Evolutionary conservation across 1,140 invertebrate species (phyloP), one percentile per base, ranked within the genome.

Genomic region (Drosophila athabasca): DNA sequence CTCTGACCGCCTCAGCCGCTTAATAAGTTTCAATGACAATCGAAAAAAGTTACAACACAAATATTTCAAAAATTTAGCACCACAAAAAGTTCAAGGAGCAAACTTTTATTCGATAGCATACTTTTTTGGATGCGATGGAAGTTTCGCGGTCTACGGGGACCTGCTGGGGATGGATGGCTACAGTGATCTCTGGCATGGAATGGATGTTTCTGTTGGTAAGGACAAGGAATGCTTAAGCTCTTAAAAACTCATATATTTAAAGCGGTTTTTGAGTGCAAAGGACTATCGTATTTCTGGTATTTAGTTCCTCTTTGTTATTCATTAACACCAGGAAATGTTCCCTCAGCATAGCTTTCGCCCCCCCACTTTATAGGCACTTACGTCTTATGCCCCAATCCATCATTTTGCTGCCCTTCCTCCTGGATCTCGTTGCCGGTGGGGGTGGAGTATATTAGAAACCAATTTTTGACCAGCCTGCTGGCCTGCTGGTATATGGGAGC

Each of bases 371-470:
- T 57, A 65, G 51, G 52, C 92, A 94, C 95, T 94, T 94, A 96
- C 95, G 95, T 94, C 95, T 94, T 90, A 96, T 95, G 91, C 95
- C 95, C 95, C 95, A 96, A 93, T 96, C 95, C 95, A 96, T 95
- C 94, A 95, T 95, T 69, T 90, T 91, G 73, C 22, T 69, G 61
- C 39, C 35, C 46, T 67, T 78, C 48, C 66, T 57, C 62, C 59
- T 55, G 50, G 57, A 13, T 62, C 29, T 58, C 53, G 50, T 31
- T 35, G 31, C 22, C 46, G 64, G 58, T 60, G 67, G 35, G 35
- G 11, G 35, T 60, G 67, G 35, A 11, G 11, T 11, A 13, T 39
- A 39, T 13, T 39, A 13, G 35, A 13, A 11, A 39, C 35, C 35
- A 39, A 39, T 39, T 39, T 39, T 11, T 39, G 35, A 39, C 4